Base-by-base conservation (phyloP, 2,888 invertebrate species). In the Nomada ruficornis region DNA sequence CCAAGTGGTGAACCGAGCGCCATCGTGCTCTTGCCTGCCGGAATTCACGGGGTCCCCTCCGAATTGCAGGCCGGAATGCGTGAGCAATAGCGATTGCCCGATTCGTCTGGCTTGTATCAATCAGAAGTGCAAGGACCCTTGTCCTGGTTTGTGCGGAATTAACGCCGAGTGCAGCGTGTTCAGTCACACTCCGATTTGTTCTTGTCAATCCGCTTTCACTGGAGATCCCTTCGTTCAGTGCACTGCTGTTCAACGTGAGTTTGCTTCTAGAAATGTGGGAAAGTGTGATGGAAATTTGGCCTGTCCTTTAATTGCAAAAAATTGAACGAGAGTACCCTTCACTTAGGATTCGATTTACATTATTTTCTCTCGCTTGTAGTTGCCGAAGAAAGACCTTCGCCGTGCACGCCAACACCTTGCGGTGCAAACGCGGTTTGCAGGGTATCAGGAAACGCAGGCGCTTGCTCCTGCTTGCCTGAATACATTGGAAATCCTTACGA, bases 361-460 rank as follows among this genome's bases (percentile, higher is more conserved):
- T 97, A 94, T 97, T 98, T 47, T 97, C 10, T 11, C 0, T 97
- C 15, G n/a, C 9, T 65, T 20, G 4, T 79, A 75, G 76, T 77
- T 86, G 84, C 57, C 54, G 85, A 84, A 60, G 81, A 82, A 65
- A 84, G 86, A 42, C 83, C 91, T 50, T 94, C 94, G 42, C 96
- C 96, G 1, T 97, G 97, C 90, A 92, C 94, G 77, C 97, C 97
- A 57, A 96, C 96, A 70, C 97, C 97, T 0, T 97, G 97, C 93
- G 97, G 97, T 47, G 95, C 96, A 23, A 97, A 97, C 90, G 96
- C 97, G 78, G 94, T 96, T 86, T 97, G 97, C 91, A 95, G 95
- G 54, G 96, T 96, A 89, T 94, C 95, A 50, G 97, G 97, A 90
- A 95, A 95, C 29, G 96, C 96, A 90, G 96, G 97, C 3, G 96